Conservation (phyloP, 2,888 invertebrate genomes). For the Watsonalla cultraria region DNA sequence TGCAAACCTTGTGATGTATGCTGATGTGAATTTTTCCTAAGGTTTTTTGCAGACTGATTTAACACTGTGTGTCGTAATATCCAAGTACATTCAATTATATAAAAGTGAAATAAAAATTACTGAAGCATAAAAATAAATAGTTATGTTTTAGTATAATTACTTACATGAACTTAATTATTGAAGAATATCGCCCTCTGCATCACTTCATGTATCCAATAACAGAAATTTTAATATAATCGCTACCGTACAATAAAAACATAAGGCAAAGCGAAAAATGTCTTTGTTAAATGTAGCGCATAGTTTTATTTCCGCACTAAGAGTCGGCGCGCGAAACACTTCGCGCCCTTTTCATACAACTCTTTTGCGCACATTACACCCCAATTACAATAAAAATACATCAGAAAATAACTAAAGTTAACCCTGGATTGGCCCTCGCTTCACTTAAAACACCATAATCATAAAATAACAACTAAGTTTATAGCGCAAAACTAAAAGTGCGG, state of each 20-base stretch:
- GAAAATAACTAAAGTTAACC: not conserved
- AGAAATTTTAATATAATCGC: constrained; percentile 27
- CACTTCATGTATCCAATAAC: constrained; percentile 24
- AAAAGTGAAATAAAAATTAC: constrained; percentile 7
- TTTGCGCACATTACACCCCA: constrained; percentile 16
- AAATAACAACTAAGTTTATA: constrained; percentile 40
- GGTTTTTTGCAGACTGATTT: too few species aligned
- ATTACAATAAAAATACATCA: not conserved
- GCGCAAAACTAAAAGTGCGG: constrained; percentile 70
- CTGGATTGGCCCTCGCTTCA: not conserved
- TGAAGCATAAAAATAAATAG: constrained; percentile 11
- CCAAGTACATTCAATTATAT: too few species aligned
- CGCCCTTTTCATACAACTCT: constrained; percentile 62
- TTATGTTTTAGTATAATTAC: constrained; percentile 25
- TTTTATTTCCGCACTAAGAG: constrained; percentile 34
- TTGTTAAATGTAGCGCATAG: constrained; percentile 38
- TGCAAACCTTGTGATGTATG: too few species aligned
- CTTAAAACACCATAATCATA: constrained; percentile 11
- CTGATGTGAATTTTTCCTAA: too few species aligned
- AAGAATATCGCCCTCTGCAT: constrained; percentile 39
- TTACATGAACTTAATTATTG: constrained; percentile 62
- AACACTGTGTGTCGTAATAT: too few species aligned
- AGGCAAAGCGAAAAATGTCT: constrained; percentile 19
- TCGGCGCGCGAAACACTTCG: constrained; percentile 52
- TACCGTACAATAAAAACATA: constrained; percentile 20